Percentiles rank a stretch among this genome's conserved stretches.
Evolutionary conservation across 2,797 vertebrate genomes (phyloP).

Genomic region (Spinus olivaceus): DNA sequence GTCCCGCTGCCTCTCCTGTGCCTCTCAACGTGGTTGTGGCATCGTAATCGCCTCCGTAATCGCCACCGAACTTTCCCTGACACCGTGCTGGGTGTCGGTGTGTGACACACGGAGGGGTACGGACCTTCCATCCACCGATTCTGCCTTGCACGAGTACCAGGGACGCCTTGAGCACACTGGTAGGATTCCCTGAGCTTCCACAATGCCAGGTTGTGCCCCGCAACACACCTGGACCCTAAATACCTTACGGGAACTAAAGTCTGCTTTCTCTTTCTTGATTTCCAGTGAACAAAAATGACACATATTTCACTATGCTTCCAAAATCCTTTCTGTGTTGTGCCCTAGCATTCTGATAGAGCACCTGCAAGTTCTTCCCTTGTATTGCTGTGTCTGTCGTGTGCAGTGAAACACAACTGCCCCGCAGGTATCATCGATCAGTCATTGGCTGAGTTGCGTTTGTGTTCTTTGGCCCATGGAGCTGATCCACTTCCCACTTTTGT

Average conservation of each 20-base stretch:
- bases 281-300: background rate
- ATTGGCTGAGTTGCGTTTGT: background rate
- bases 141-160: background rate
- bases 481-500: accelerated
- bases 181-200: background rate
- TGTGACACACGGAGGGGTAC: background rate
- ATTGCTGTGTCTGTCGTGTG: background rate
- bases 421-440: background rate
- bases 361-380: background rate
- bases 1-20: background rate
- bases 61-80: background rate
- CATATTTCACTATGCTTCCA: background rate
- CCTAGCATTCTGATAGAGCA: background rate
- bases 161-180: accelerated
- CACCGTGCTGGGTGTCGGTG: accelerated
- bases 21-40: background rate
- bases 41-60: accelerated
- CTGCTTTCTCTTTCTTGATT: background rate
- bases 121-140: background rate
- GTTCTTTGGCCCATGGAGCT: background rate
- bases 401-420: accelerated
- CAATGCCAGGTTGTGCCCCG: background rate
- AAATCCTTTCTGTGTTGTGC: background rate
- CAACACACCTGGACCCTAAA: background rate
- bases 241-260: background rate